These are phyloP conservation scores for Nasua narica DNA, from an alignment of 2,797 vertebrate species.

Conservation along the genomic window DNA sequence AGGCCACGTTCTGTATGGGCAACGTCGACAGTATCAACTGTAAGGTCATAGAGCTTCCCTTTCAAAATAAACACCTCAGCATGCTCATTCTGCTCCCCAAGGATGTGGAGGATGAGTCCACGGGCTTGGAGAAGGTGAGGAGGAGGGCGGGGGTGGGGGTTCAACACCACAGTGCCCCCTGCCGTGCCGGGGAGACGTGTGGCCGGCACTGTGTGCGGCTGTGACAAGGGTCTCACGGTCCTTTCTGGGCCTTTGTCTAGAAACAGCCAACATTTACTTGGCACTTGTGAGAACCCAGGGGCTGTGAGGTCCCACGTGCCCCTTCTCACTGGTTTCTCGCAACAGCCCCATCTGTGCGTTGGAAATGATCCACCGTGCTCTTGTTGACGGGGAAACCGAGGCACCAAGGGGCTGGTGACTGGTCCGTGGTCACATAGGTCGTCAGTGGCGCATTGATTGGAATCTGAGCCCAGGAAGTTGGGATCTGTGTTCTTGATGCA, in stretches of 20 bases:
- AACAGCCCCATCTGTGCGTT: neutral
- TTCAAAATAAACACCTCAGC: constrained; percentile 85
- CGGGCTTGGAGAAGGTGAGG: constrained; percentile 85
- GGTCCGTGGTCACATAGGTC: rapidly evolving
- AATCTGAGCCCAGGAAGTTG: neutral
- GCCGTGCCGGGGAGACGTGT: rapidly evolving
- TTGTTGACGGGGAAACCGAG: neutral
- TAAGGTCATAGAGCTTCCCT: constrained; percentile 86
- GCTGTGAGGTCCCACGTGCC: rapidly evolving
- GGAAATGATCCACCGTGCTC: neutral
- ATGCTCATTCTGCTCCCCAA: constrained; percentile 86
- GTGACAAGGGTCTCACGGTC: rapidly evolving
- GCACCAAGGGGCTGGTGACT: too few relatives aligned
- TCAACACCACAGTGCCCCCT: rapidly evolving
- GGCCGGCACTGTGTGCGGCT: rapidly evolving
- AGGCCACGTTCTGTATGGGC: constrained; percentile 84
- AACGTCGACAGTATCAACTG: constrained; percentile 82
- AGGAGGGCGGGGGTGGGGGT: neutral
- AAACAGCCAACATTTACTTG: neutral
- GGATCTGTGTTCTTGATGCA: neutral
- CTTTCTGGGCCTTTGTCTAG: neutral
- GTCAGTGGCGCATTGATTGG: rapidly evolving
- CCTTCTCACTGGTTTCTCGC: neutral
- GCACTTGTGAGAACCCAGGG: neutral
- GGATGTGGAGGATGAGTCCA: constrained; percentile 83